phyloP scores from a whole-genome alignment of 2,113 vertebrate species.

The Centrocercus urophasianus region DNA sequence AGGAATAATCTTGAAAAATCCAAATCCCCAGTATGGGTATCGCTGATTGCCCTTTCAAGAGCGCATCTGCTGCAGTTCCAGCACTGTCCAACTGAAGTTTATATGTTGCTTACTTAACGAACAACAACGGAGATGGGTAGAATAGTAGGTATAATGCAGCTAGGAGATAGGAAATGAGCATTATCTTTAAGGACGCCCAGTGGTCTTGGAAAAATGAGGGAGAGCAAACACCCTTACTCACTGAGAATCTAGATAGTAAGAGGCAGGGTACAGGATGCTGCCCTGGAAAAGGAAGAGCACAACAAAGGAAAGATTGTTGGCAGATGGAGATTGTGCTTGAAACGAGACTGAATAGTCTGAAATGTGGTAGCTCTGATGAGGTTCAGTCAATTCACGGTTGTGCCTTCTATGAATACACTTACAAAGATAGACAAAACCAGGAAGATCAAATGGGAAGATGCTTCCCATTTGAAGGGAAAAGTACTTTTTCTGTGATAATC shows the following conservation, averaged over 20 bases:
- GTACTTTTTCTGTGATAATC: not conserved
- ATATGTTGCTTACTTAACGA: not conserved
- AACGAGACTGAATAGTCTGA: not conserved
- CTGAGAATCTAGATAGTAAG: fast-evolving
- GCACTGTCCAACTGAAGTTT: not conserved
- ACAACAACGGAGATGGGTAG: not conserved
- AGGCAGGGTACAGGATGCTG: not conserved
- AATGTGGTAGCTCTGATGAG: not conserved
- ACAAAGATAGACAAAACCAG: not conserved
- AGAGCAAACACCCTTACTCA: not conserved
- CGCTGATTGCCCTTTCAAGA: not conserved
- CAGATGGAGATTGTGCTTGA: not conserved
- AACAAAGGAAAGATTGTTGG: not conserved
- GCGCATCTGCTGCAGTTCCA: not conserved
- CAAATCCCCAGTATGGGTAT: not conserved
- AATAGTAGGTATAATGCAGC: not conserved
- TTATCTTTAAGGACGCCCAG: not conserved
- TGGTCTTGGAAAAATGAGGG: not conserved
- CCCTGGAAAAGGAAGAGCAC: not conserved
- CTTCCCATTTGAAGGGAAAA: not conserved
- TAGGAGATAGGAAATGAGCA: not conserved
- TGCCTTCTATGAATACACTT: not conserved
- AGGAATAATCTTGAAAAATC: not conserved
- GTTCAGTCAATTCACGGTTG: not conserved
- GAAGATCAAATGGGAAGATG: not conserved